These are phyloP conservation scores for Cosmia trapezina DNA, from an alignment of 2,888 invertebrate genomes.

Conservation along the genomic window DNA sequence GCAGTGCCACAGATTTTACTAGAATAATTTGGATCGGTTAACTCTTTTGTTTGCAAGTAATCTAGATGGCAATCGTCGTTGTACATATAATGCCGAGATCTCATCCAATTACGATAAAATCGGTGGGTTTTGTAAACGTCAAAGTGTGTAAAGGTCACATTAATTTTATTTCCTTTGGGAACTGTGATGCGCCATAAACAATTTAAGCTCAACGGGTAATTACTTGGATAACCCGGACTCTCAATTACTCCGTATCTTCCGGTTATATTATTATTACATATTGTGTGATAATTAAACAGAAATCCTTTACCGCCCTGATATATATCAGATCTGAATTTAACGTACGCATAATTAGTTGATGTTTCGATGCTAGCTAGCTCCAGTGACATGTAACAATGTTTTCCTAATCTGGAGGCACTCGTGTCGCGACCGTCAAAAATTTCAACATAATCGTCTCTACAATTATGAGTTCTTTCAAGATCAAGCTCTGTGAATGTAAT, in stretches of 20 bases:
- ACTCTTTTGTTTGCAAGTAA: conserved; percentile 90
- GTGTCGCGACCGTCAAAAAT: conserved; percentile 92
- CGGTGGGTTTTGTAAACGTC: conserved; percentile 70
- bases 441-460: conserved; percentile 93
- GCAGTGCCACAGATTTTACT: conserved; percentile 85
- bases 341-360: conserved; percentile 91
- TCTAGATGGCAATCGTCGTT: conserved; percentile 89
- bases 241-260: conserved; percentile 95
- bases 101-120: conserved; percentile 39
- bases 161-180: conserved; percentile 94
- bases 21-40: conserved; percentile 76
- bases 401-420: conserved; percentile 89
- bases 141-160: conserved; percentile 95
- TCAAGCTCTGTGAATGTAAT: conserved; percentile 93
- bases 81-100: not conserved
- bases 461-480: conserved; percentile 91
- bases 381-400: conserved; percentile 90
- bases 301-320: conserved; percentile 93
- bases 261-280: conserved; percentile 92
- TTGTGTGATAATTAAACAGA: conserved; percentile 93
- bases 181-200: conserved; percentile 95
- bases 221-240: conserved; percentile 95
- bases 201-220: conserved; percentile 91
- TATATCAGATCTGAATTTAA: conserved; percentile 94
- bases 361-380: conserved; percentile 89